These are phyloP conservation scores for Nebria brevicollis DNA, from an alignment of 2,888 invertebrate genomes.

Conservation along the genomic window DNA sequence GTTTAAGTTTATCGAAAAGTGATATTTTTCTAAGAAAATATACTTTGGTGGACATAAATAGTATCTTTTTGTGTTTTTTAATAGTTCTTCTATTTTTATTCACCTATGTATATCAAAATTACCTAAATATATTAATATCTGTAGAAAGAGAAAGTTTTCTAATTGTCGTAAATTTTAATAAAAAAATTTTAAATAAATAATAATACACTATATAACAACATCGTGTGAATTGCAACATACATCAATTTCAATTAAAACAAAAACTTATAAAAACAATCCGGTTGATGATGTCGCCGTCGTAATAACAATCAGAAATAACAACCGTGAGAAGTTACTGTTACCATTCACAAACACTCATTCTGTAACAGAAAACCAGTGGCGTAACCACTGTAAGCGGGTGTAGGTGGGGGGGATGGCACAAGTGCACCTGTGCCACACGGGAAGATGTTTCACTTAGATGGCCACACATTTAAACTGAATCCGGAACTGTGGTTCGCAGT, in stretches of 20 bases:
- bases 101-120: too few relatives aligned
- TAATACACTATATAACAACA: background rate
- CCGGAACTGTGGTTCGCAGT: constrained; percentile 43
- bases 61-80: too few relatives aligned
- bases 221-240: background rate
- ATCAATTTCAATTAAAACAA: background rate
- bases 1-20: too few relatives aligned
- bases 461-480: constrained; percentile 16
- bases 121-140: too few relatives aligned
- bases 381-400: constrained; percentile 4
- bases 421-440: constrained; percentile 2
- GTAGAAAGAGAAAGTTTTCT: too few relatives aligned
- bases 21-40: too few relatives aligned
- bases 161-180: too few relatives aligned
- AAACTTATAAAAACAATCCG: background rate
- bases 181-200: too few relatives aligned
- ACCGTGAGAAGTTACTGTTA: constrained; percentile 20
- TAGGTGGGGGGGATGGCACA: background rate
- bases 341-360: background rate
- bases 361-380: background rate
- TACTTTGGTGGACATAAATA: too few relatives aligned
- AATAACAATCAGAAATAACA: background rate
- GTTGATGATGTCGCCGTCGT: background rate
- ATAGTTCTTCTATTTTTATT: too few relatives aligned
- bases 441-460: constrained; percentile 21